Evolutionary conservation across 2,113 vertebrate genomes (phyloP).

Genomic region (Cinclus cinclus): DNA sequence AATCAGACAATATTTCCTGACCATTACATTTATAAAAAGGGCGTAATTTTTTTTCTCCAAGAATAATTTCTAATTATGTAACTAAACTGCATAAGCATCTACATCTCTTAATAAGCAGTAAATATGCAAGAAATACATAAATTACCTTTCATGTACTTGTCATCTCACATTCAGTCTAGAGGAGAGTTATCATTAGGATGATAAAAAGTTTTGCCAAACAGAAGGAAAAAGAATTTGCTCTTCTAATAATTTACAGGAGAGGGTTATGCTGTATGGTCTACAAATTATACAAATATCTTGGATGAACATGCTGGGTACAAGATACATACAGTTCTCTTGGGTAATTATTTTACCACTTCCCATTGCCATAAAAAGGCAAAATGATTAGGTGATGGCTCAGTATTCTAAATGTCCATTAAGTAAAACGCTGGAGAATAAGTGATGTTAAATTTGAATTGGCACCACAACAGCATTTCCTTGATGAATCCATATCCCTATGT

Average conservation of each 20-base stretch:
- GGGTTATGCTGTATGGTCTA: neutral
- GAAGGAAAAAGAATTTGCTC: neutral
- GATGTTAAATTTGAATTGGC: neutral
- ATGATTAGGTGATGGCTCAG: neutral
- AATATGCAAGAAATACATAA: neutral
- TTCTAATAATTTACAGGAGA: neutral
- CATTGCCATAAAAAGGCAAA: neutral
- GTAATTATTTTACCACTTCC: neutral
- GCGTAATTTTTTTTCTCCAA: neutral
- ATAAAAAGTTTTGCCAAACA: neutral
- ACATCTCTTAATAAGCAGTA: neutral
- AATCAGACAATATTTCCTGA: neutral
- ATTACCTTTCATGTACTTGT: neutral
- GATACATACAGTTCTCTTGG: rapidly evolving
- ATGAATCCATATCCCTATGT: neutral
- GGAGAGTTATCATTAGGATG: neutral
- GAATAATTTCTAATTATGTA: neutral
- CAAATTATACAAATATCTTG: neutral
- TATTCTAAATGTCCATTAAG: neutral
- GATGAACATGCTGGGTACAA: neutral
- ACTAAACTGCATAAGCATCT: neutral
- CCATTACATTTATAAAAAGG: neutral
- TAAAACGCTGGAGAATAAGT: neutral
- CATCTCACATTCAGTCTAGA: neutral
- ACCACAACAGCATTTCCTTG: neutral